Base-by-base conservation (phyloP, 1,140 invertebrate species). In the Matsumurasca onukii region DNA sequence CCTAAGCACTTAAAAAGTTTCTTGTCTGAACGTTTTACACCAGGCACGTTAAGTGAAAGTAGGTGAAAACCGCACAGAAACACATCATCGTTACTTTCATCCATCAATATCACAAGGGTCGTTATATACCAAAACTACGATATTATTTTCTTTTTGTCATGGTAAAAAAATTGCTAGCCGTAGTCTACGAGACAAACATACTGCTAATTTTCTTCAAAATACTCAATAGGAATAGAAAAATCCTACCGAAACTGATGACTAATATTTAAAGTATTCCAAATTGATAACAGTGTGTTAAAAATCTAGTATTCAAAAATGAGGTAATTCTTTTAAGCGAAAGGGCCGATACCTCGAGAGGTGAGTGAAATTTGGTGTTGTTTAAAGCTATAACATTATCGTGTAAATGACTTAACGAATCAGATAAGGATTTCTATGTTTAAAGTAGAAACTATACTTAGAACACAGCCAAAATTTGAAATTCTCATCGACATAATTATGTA, bases 21-120 rank as follows among this genome's bases (percentile, higher is more conserved):
- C 49, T 20, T 20, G 24, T 51, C 49, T 51, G 24, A 20, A 51
- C 49, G 49, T 22, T 51, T 22, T 51, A 51, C 49, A 51, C 49
- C 49, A 51, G 49, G 24, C 49, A 22, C 24, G n/a, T n/a, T n/a
- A n/a, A 51, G 49, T 17, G 17, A 51, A 17, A 20, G 17, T 51
- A 20, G 49, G 49, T 51, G 49, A 17, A 51, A 51, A 51, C 24
- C 49, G 49, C 24, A 51, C 49, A 51, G 49, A 51, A 51, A 17
- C 24, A 20, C 49, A n/a, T n/a, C n/a, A n/a, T n/a, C 49, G n/a
- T 20, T 22, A 65, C 24, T 45, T 51, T 52, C 68, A 72, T 73
- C 72, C 71, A 73, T 73, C 72, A 70, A 68, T 66, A 72, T 70
- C 72, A 72, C 72, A 73, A 73, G 72, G 72, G 72, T 73, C 72